phyloP scores from a whole-genome alignment of 2,113 vertebrate genomes.

The Alosa alosa region DNA sequence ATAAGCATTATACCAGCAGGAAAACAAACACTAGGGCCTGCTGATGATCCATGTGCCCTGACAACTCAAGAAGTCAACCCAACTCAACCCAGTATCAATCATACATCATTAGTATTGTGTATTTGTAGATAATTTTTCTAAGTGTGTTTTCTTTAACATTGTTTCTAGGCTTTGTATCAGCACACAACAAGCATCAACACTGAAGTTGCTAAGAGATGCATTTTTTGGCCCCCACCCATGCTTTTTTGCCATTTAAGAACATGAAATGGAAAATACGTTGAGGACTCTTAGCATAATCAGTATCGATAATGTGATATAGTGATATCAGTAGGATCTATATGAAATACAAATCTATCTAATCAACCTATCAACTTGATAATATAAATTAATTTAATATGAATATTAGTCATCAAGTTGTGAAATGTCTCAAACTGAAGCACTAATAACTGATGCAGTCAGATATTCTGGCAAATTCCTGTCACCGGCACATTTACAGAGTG shows the following conservation, averaged over 20 bases:
- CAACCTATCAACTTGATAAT: too few species aligned
- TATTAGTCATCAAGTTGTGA: too few species aligned
- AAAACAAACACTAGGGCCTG: constrained; percentile 29
- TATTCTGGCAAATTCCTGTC: background rate
- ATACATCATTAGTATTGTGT: background rate
- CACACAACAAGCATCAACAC: background rate
- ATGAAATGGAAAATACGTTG: background rate
- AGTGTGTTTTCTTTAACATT: constrained; percentile 2
- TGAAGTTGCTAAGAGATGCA: background rate
- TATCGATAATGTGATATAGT: background rate
- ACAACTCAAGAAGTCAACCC: background rate
- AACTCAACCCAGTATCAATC: background rate
- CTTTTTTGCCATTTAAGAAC: background rate
- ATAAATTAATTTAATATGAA: too few species aligned
- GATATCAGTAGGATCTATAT: background rate
- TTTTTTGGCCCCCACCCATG: background rate
- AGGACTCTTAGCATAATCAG: background rate
- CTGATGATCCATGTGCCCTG: constrained; percentile 15
- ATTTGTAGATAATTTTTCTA: background rate
- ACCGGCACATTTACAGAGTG: too few species aligned
- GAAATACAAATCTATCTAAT: background rate
- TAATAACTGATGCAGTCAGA: too few species aligned
- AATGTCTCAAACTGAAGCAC: too few species aligned
- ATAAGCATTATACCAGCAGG: constrained; percentile 1
- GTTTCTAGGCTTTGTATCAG: background rate